Evolutionary conservation across 2,888 invertebrate species (phyloP), one percentile per base, ranked within the genome.

Genomic region (Agrotis segetum): DNA sequence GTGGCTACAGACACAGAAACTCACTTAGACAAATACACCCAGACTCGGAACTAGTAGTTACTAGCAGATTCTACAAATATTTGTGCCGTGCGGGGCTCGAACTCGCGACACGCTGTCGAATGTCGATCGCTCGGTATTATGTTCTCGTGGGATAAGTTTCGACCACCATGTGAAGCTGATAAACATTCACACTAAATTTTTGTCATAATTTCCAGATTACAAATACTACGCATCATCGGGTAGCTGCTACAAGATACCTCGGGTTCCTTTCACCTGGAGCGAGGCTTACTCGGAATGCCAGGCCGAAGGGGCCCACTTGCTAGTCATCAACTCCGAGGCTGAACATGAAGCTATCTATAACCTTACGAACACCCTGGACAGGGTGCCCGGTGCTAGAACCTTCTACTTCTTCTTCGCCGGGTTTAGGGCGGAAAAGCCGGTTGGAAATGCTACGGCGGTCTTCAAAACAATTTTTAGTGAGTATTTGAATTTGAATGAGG

Each of bases 391-490:
- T 0, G 71, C 90, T 0, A 56, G 17, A 0, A 53, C 80, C 0
- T 49, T 71, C 1, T 93, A 87, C 85, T 94, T 91, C 81, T 92
- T 88, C 85, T 90, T 79, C 19, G 93, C 90, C 3, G 95, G 95
- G 0, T 87, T 91, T 60, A 87, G 94, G 78, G 93, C 95, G 0
- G 70, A 84, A 1, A 80, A 75, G 19, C 86, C 86, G 0, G 77
- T 71, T 3, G 86, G 83, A 9, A 86, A 86, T 6, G 78, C 83
- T 5, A 84, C 90, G 0, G 77, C 83, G 16, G 88, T 90, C 14
- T 95, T 93, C 65, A 90, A 84, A 74, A 95, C 95, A n/a, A 85
- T 95, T 49, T 93, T 92, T 21, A 92, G 94, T 94, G 83, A 89
- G 94, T 90, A n/a, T n/a, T n/a, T n/a, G n/a, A n/a, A n/a, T n/a